Conservation (phyloP, 1,140 invertebrate species). For the Neelides sp. region DNA sequence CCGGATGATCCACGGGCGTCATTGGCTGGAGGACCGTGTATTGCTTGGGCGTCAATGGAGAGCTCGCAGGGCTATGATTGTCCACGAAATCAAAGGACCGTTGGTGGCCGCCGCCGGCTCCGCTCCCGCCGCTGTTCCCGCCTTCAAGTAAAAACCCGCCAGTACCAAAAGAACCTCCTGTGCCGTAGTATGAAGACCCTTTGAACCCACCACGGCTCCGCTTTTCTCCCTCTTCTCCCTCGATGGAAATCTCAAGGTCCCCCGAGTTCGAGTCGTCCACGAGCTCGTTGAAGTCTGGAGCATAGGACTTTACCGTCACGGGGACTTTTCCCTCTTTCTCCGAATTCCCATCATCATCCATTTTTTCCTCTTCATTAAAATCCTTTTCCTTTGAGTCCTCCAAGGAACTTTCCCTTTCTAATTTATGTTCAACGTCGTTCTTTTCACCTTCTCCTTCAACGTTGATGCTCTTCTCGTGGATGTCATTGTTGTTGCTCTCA, state of each 20-base stretch:
- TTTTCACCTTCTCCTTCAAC: not conserved
- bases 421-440: not conserved
- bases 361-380: constrained; percentile 6
- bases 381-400: too few species aligned
- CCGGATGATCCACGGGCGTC: constrained; percentile 37
- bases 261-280: constrained; percentile 60
- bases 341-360: not conserved
- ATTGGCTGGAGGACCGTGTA: constrained; percentile 35
- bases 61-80: constrained; percentile 32
- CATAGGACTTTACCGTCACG: constrained; percentile 24
- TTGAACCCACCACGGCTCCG: not conserved
- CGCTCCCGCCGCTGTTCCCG: constrained; percentile 23
- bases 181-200: constrained; percentile 24
- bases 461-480: not conserved
- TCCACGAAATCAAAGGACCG: constrained; percentile 29
- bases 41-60: constrained; percentile 33
- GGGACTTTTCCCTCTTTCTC: constrained; percentile 4
- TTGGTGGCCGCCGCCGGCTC: constrained; percentile 5
- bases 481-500: constrained; percentile 2
- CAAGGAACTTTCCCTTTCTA: too few species aligned
- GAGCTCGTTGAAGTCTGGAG: constrained; percentile 58
- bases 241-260: constrained; percentile 65
- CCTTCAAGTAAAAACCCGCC: constrained; percentile 29
- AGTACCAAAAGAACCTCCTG: constrained; percentile 24
- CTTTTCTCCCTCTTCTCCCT: constrained; percentile 37